Base-by-base conservation (phyloP, 1,140 invertebrate species). In the Atopsyche davidsoni region DNA sequence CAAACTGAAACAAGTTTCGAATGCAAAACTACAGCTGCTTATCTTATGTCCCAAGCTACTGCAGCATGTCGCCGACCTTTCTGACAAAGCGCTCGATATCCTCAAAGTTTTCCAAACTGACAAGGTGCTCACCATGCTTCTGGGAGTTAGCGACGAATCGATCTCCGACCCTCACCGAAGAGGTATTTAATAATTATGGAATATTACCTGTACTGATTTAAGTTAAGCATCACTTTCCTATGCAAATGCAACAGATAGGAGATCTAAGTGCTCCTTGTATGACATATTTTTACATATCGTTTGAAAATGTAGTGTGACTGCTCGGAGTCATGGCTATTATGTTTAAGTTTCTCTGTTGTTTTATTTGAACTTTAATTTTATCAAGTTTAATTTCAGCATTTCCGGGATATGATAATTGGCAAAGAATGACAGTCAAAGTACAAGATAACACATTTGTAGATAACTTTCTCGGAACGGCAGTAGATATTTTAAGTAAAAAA, bases 391-490 rank as follows among this genome's bases (percentile, higher is more conserved):
- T 74, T 68, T 45, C 64, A 73, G 82, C 80, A 14, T 73, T 89
- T 48, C 75, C 83, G 1, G 78, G 76, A 9, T 89, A 85, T 61
- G 77, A 80, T 21, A 77, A 82, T 54, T 92, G 88, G 87, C 76
- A 81, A 28, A 82, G 85, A 57, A 83, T 86, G 65, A 78, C 74
- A 21, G 82, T 85, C 2, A 79, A 81, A 0, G 85, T 89, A 60
- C 85, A 89, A 61, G 87, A 91, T 60, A 82, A 84, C 36, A 80
- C 80, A 1, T 89, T 89, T 59, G 86, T 89, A 4, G 83, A 86
- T 32, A 83, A 87, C 47, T 86, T 92, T 47, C 67, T 90, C 1
- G 80, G 81, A 0, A 81, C 84, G 2, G 85, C 86, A 0, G 82
- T 88, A 23, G 79, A 81, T 23, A 87, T 89, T 42, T 66, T 91